phyloP scores from a whole-genome alignment of 2,797 vertebrate genomes.

The Melanotaenia maccullochi region DNA sequence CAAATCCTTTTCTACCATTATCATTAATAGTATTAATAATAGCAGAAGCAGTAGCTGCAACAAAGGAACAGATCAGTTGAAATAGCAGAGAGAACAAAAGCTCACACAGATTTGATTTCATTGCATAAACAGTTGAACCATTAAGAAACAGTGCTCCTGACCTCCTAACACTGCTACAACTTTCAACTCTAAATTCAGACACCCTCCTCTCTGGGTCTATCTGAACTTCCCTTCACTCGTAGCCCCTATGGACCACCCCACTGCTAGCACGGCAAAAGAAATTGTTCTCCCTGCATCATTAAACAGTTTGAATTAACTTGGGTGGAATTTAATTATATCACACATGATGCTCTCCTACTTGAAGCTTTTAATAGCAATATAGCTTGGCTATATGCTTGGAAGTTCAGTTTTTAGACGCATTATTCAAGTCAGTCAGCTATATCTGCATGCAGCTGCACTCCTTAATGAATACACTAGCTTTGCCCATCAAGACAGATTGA shows the following conservation, averaged over 20 bases:
- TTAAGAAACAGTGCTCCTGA: slow-evolving; percentile 44
- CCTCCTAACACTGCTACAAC: slow-evolving; percentile 50
- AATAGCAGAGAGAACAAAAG: not conserved
- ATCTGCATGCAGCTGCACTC: slow-evolving; percentile 54
- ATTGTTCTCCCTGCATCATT: slow-evolving; percentile 82
- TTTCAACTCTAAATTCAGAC: slow-evolving; percentile 48
- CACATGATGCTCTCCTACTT: slow-evolving; percentile 76
- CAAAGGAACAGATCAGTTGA: too few species aligned
- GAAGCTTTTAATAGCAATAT: slow-evolving; percentile 75
- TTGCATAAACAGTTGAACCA: slow-evolving; percentile 32
- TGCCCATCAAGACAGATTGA: slow-evolving; percentile 30
- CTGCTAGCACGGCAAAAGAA: slow-evolving; percentile 72
- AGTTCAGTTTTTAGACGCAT: slow-evolving; percentile 73
- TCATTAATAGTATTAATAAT: not conserved
- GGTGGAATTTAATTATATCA: slow-evolving; percentile 83
- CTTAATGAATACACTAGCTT: slow-evolving; percentile 56
- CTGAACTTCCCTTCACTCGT: slow-evolving; percentile 64
- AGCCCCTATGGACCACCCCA: slow-evolving; percentile 65
- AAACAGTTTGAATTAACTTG: slow-evolving; percentile 83
- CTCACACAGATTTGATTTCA: slow-evolving; percentile 18
- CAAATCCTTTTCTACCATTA: not conserved
- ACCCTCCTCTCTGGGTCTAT: slow-evolving; percentile 50
- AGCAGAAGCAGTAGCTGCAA: not conserved
- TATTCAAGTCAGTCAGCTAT: slow-evolving; percentile 73
- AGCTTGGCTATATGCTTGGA: slow-evolving; percentile 63